Base-by-base conservation (phyloP, 2,888 invertebrate species). In the Rhagophthalmus giganteus region DNA sequence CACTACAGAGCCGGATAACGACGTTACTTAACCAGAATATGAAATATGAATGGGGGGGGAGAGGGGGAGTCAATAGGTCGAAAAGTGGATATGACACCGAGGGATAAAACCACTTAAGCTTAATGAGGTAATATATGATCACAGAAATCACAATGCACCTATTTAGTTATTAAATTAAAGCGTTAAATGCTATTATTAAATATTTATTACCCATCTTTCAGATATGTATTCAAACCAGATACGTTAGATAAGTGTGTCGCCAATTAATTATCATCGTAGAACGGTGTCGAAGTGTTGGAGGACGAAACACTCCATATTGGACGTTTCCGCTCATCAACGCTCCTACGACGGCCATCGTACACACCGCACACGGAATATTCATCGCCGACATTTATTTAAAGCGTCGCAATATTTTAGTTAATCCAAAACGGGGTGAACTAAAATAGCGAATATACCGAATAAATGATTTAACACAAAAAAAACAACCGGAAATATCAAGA, bases 281-380 rank as follows among this genome's bases (percentile, higher is more conserved):
- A 39, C 39, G 5, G 12, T 9, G 38, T 9, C 11, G n/a, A 32
- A 11, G 12, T 25, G 35, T 25, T 35, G 11, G 14, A 13, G 26
- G 26, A 25, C 16, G n/a, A 38, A 39, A 27, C 39, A 16, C 5
- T 16, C 39, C 30, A 39, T 30, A 39, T 39, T 39, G 16, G 38
- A 38, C 37, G 12, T 38, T 46, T 46, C 46, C 38, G 37, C 35
- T 45, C 37, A 30, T 45, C 30, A 44, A 16, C 44, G 7, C 20
- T 35, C 10, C 32, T 12, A 24, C 14, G 11, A 35, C n/a, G n/a
- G n/a, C n/a, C n/a, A n/a, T n/a, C n/a, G n/a, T n/a, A n/a, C n/a
- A n/a, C n/a, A n/a, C n/a, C n/a, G n/a, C n/a, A n/a, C n/a, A n/a
- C n/a, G n/a, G n/a, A n/a, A n/a, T n/a, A n/a, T n/a, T n/a, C n/a